phyloP scores from a whole-genome alignment of 2,113 vertebrate genomes.

The Butorides virescens region DNA sequence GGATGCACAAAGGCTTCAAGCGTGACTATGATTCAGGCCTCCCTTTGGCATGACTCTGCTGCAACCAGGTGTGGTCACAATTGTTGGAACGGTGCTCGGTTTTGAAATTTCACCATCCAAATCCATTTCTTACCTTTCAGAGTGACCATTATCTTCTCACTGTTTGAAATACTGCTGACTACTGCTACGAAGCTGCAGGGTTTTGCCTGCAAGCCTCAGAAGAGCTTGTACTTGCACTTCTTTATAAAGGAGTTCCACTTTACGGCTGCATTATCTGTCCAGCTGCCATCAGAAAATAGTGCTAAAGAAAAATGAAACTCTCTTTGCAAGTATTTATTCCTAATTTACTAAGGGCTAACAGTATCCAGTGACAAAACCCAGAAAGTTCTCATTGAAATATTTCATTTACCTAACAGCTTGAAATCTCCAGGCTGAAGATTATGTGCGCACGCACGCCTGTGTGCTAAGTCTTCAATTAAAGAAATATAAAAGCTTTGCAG shows the following conservation, averaged over 20 bases:
- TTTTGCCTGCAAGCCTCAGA: constrained; percentile 35
- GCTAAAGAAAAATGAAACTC: constrained; percentile 19
- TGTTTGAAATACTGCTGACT: constrained; percentile 37
- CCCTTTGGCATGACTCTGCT: not conserved
- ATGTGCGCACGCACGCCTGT: not conserved
- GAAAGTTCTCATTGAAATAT: constrained; percentile 23
- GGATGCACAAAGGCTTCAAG: not conserved
- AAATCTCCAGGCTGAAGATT: constrained; percentile 6
- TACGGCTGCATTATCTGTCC: not conserved
- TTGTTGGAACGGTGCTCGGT: not conserved
- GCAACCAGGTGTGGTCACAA: not conserved
- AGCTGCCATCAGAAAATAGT: constrained; percentile 18
- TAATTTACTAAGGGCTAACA: constrained; percentile 25
- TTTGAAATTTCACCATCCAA: constrained; percentile 2
- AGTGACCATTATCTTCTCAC: constrained; percentile 12
- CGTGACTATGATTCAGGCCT: not conserved
- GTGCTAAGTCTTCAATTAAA: constrained; percentile 22
- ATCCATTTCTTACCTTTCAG: constrained; percentile 17
- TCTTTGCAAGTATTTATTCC: constrained; percentile 41
- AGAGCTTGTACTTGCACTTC: constrained; percentile 16
- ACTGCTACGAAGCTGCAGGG: constrained; percentile 13
- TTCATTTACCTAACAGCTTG: constrained; percentile 57
- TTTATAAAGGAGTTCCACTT: constrained; percentile 20
- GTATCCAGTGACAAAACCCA: not conserved
- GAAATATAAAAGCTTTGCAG: constrained; percentile 27